These are phyloP conservation scores for Calameuta idolon DNA, from an alignment of 2,888 invertebrate species.

Conservation along the genomic window DNA sequence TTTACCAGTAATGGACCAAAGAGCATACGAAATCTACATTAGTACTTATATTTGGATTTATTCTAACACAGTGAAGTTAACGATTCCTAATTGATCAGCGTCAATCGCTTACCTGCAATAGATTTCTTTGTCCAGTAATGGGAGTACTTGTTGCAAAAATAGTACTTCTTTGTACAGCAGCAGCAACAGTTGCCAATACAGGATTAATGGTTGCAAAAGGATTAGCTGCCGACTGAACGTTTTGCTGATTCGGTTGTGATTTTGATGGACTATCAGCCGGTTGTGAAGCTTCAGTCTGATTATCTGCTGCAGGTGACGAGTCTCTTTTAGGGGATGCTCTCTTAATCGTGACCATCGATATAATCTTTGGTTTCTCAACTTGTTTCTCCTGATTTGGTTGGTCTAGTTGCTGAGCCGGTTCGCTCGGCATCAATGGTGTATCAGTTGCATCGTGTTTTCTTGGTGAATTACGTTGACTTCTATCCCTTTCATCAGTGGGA, in stretches of 20 bases:
- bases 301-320: constrained; percentile 38
- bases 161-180: constrained; percentile 61
- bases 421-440: constrained; percentile 33
- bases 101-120: constrained; percentile 48
- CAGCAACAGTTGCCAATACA: constrained; percentile 62
- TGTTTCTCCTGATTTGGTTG: constrained; percentile 33
- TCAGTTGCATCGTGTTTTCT: constrained; percentile 48
- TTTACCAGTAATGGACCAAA: not conserved
- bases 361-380: constrained; percentile 61
- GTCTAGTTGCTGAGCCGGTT: constrained; percentile 32
- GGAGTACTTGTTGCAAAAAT: constrained; percentile 51
- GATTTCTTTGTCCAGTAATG: constrained; percentile 49
- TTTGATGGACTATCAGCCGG: constrained; percentile 16
- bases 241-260: constrained; percentile 14
- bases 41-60: not conserved
- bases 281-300: constrained; percentile 32
- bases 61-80: not conserved
- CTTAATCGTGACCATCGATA: constrained; percentile 64
- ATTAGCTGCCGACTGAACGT: constrained; percentile 39
- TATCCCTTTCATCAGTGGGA: constrained; percentile 46
- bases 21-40: not conserved
- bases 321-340: constrained; percentile 56
- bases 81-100: not conserved
- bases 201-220: constrained; percentile 61
- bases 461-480: constrained; percentile 61